These are phyloP conservation scores for Notodonta ziczac DNA, from an alignment of 2,888 invertebrate genomes.

Conservation along the genomic window DNA sequence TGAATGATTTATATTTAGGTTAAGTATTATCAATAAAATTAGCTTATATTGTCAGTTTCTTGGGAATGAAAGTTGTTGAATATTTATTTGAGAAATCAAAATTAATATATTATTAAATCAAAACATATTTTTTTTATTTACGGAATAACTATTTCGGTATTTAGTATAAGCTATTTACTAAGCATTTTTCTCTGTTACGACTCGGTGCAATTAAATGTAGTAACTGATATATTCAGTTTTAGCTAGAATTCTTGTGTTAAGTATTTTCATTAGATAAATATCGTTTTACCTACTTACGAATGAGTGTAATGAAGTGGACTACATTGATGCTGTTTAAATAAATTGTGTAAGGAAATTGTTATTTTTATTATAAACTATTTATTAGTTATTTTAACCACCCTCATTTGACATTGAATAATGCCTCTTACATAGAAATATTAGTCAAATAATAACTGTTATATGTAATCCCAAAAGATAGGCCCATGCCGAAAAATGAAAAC, in stretches of 20 bases:
- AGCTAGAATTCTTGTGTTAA: conserved; percentile 49
- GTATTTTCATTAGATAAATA: conserved; percentile 51
- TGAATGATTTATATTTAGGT: conserved; percentile 59
- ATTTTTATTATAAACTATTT: conserved; percentile 36
- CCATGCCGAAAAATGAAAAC: too few species aligned
- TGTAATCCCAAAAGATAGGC: too few species aligned
- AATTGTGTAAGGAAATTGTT: conserved; percentile 58
- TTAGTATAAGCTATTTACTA: conserved; percentile 53
- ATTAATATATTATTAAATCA: conserved; percentile 61
- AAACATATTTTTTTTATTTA: conserved; percentile 60
- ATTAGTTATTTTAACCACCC: background rate
- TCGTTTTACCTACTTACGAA: conserved; percentile 55
- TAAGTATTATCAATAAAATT: conserved; percentile 57
- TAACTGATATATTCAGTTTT: conserved; percentile 57
- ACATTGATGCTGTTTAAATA: conserved; percentile 70
- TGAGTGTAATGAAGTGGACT: conserved; percentile 54
- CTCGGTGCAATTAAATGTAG: conserved; percentile 76
- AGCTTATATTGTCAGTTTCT: conserved; percentile 33
- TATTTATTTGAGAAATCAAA: conserved; percentile 70
- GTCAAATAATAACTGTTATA: too few species aligned
- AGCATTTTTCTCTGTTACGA: conserved; percentile 68
- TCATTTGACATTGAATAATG: too few species aligned
- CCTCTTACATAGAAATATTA: too few species aligned
- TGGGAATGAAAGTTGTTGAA: conserved; percentile 39
- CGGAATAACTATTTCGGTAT: conserved; percentile 38